Evolutionary conservation across 2,888 invertebrate genomes (phyloP).

Genomic region (Shargacucullia verbasci): DNA sequence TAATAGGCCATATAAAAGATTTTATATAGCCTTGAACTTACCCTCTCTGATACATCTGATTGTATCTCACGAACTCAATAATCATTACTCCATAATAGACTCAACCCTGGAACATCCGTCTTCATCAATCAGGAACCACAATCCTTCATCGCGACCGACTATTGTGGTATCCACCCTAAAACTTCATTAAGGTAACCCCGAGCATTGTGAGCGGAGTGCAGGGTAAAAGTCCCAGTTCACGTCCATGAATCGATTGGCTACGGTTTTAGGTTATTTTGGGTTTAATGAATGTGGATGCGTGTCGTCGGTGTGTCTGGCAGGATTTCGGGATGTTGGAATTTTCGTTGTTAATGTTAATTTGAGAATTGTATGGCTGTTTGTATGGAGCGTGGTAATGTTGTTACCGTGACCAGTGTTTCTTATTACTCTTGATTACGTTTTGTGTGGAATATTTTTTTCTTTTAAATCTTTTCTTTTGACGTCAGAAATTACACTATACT

Average conservation of each 20-base stretch:
- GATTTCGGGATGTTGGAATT: conserved; percentile 45
- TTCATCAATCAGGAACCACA: conserved; percentile 65
- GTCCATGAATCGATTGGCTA: conserved; percentile 58
- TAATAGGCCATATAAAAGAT: too few relatives aligned
- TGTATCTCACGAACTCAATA: conserved; percentile 37
- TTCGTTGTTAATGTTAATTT: conserved; percentile 10
- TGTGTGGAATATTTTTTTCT: too few relatives aligned
- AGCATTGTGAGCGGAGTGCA: conserved; percentile 31
- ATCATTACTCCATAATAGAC: conserved; percentile 29
- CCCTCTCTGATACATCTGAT: neutral
- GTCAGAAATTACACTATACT: too few relatives aligned
- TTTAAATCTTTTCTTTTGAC: too few relatives aligned
- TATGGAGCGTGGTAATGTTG: conserved; percentile 14
- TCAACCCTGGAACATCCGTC: conserved; percentile 55
- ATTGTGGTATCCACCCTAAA: conserved; percentile 60
- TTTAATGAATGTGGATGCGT: conserved; percentile 54
- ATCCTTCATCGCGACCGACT: conserved; percentile 55
- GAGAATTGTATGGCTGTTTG: conserved; percentile 16
- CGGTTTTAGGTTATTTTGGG: conserved; percentile 44
- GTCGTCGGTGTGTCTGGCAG: conserved; percentile 55
- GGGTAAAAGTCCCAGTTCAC: conserved; percentile 50
- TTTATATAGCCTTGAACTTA: too few relatives aligned
- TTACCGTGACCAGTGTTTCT: conserved; percentile 27
- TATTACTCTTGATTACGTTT: too few relatives aligned
- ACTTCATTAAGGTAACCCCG: conserved; percentile 59